These are phyloP conservation scores for Neoscelio sp. DNA, from an alignment of 2,888 invertebrate species.

Conservation along the genomic window DNA sequence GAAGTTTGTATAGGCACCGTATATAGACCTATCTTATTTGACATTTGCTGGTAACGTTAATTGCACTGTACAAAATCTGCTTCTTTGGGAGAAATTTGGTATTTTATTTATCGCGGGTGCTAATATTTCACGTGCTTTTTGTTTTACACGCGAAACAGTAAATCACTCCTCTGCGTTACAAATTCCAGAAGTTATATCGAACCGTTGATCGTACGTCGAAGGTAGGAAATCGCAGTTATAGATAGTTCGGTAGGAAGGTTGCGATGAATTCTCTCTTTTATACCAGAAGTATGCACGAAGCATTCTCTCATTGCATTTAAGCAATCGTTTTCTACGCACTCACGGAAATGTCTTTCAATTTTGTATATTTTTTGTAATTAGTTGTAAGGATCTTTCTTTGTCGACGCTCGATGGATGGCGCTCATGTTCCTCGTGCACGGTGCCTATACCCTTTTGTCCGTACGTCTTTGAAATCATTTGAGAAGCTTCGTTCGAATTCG, in stretches of 20 bases:
- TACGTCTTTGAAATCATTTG: slow-evolving; percentile 4
- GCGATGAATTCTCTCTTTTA: slow-evolving; percentile 1
- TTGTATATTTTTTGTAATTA: slow-evolving; percentile 53
- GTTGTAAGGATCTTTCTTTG: slow-evolving; percentile 19
- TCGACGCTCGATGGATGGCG: slow-evolving; percentile 31
- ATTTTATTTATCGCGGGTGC: slow-evolving; percentile 32
- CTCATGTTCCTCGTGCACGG: slow-evolving; percentile 61
- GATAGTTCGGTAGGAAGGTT: slow-evolving; percentile 17
- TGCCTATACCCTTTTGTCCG: slow-evolving; percentile 56
- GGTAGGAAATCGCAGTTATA: slow-evolving; percentile 22
- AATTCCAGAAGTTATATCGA: slow-evolving; percentile 2
- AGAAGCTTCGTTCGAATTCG: slow-evolving; percentile 8
- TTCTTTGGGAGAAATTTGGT: no score
- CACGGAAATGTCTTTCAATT: slow-evolving; percentile 37
- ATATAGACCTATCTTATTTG: no score
- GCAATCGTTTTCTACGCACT: neutral
- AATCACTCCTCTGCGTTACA: slow-evolving; percentile 18
- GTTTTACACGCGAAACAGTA: slow-evolving; percentile 12
- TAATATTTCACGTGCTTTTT: slow-evolving; percentile 14
- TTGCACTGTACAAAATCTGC: no score
- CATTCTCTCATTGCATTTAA: slow-evolving; percentile 39
- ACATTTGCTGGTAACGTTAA: no score
- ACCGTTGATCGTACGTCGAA: no score
- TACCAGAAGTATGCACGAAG: slow-evolving; percentile 36
- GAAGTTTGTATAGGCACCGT: slow-evolving; percentile 74